phyloP scores from a whole-genome alignment of 1,140 invertebrate species.

The Camponotus floridanus region DNA sequence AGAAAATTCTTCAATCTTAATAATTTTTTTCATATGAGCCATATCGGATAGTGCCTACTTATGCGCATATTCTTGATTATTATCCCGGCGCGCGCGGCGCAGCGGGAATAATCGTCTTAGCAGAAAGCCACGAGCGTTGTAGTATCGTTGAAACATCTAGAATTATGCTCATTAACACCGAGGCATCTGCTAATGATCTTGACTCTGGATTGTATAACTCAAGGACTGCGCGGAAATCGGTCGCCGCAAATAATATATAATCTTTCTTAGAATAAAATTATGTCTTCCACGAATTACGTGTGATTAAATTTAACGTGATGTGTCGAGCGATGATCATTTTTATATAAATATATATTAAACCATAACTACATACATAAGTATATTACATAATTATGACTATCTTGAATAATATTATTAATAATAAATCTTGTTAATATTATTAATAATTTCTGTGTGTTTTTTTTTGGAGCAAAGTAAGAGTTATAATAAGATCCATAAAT shows the following conservation, averaged over 20 bases:
- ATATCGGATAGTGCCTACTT: constrained; percentile 68
- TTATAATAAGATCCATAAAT: neutral
- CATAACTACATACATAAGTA: constrained; percentile 12
- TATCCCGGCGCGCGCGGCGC: neutral
- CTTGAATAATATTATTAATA: constrained; percentile 24
- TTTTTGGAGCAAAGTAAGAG: neutral
- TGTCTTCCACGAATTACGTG: constrained; percentile 61
- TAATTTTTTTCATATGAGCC: constrained; percentile 62
- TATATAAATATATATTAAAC: neutral
- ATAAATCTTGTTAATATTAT: constrained; percentile 2
- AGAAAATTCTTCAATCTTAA: constrained; percentile 61
- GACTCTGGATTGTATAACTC: constrained; percentile 77
- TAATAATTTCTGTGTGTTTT: constrained; percentile 9
- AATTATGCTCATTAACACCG: constrained; percentile 78
- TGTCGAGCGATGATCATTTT: constrained; percentile 8
- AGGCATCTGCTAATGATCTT: constrained; percentile 78
- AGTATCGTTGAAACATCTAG: constrained; percentile 77
- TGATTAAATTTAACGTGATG: constrained; percentile 26
- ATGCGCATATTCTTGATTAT: constrained; percentile 63
- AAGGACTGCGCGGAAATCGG: constrained; percentile 76
- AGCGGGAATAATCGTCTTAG: constrained; percentile 75
- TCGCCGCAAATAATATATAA: constrained; percentile 69
- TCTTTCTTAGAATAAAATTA: constrained; percentile 70
- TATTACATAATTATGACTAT: neutral
- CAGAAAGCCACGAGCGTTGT: constrained; percentile 66